phyloP scores from a whole-genome alignment of 2,113 vertebrate genomes.

The Ramphastos sulfuratus region DNA sequence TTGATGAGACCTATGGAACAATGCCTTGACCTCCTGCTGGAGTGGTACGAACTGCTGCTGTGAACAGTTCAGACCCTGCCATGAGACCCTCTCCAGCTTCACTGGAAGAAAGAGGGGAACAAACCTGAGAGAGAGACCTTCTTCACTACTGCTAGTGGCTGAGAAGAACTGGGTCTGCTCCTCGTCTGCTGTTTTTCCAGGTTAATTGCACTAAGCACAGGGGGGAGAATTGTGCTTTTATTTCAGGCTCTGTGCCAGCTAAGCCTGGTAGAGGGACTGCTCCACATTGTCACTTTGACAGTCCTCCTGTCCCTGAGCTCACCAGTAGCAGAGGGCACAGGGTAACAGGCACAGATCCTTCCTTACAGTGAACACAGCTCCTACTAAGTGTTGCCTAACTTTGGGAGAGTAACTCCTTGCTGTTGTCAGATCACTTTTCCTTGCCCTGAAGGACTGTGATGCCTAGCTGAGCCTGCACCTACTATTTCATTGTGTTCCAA shows the following conservation, averaged over 20 bases:
- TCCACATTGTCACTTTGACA: neutral
- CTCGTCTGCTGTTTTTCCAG: neutral
- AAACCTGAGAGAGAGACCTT: neutral
- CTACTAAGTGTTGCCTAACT: neutral
- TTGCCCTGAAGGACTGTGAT: neutral
- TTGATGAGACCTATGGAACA: conserved; percentile 1
- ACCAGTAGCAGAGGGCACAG: neutral
- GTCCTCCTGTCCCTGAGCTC: neutral
- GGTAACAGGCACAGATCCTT: neutral
- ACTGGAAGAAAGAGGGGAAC: neutral
- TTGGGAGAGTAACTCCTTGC: neutral
- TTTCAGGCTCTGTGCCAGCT: neutral
- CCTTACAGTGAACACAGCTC: neutral
- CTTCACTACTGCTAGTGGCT: neutral
- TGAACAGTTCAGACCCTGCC: neutral
- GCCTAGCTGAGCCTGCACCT: neutral
- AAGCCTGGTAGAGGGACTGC: neutral
- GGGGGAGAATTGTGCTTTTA: neutral
- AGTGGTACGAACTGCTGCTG: neutral
- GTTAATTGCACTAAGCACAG: neutral
- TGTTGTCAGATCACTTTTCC: neutral
- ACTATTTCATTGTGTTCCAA: neutral
- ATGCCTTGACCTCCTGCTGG: conserved; percentile 18
- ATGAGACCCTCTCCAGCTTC: neutral
- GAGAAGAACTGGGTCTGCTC: neutral